Evolutionary conservation across 2,113 vertebrate species (phyloP).

Genomic region (Strix uralensis): DNA sequence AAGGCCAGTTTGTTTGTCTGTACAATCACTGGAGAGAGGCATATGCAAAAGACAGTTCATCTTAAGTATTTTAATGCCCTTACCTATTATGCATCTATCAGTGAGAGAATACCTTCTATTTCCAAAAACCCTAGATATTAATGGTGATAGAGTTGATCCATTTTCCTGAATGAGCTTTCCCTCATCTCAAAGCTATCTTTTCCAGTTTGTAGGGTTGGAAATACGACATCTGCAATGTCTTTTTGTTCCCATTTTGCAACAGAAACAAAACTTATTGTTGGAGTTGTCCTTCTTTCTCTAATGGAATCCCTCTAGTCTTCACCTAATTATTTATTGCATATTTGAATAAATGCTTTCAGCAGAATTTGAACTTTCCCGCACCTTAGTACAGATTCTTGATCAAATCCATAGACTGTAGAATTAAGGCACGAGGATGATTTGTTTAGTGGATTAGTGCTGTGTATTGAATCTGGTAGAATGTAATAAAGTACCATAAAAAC

Average conservation of each 20-base stretch:
- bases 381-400: not conserved
- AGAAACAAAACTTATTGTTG: not conserved
- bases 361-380: not conserved
- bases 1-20: not conserved
- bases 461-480: not conserved
- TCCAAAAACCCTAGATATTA: not conserved
- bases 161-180: not conserved
- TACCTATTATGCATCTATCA: not conserved
- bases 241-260: not conserved
- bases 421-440: not conserved
- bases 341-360: not conserved
- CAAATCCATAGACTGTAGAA: not conserved
- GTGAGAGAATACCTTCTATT: not conserved
- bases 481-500: not conserved
- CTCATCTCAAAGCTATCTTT: not conserved
- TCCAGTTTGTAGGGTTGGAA: not conserved
- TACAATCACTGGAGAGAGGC: not conserved
- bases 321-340: not conserved
- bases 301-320: not conserved
- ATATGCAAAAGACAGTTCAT: not conserved
- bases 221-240: not conserved
- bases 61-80: not conserved
- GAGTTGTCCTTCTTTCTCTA: not conserved
- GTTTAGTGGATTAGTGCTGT: not conserved
- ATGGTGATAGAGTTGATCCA: not conserved